These are phyloP conservation scores for Chaenogobius annularis DNA, from an alignment of 2,113 vertebrate species.

Conservation along the genomic window DNA sequence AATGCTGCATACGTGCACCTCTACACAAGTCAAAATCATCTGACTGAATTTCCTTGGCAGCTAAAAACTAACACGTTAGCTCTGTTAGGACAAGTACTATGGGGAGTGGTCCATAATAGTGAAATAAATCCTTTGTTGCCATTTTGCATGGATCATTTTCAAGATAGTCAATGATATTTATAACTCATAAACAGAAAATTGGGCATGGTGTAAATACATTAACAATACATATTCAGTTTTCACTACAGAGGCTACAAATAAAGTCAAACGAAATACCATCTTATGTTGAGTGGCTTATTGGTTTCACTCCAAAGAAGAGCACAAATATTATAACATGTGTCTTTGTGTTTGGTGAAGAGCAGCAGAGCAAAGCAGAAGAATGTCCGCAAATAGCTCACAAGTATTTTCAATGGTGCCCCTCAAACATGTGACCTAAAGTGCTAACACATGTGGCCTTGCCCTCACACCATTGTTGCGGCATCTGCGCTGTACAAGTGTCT, in stretches of 20 bases:
- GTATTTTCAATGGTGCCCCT: slow-evolving; percentile 50
- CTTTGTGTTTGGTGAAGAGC: slow-evolving; percentile 9
- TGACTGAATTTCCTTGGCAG: no score
- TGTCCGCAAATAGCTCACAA: slow-evolving; percentile 52
- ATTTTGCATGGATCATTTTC: no score
- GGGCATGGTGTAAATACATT: background rate
- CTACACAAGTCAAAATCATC: no score
- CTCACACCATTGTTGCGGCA: slow-evolving; percentile 33
- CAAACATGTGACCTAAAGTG: slow-evolving; percentile 65
- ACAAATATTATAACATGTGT: slow-evolving; percentile 7
- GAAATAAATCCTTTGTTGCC: no score
- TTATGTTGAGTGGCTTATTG: background rate
- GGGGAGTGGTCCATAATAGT: no score
- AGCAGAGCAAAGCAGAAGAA: slow-evolving; percentile 26
- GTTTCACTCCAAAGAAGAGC: background rate
- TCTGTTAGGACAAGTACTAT: no score
- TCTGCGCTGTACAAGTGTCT: slow-evolving; percentile 22
- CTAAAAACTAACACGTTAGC: no score
- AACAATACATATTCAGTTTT: background rate
- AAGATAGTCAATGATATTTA: no score
- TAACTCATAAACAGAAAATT: no score
- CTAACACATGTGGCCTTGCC: slow-evolving; percentile 62
- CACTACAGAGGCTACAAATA: background rate
- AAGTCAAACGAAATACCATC: slow-evolving; percentile 10
- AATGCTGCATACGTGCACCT: no score